Conservation (phyloP, 2,113 vertebrate species). For the Alligator mississippiensis region DNA sequence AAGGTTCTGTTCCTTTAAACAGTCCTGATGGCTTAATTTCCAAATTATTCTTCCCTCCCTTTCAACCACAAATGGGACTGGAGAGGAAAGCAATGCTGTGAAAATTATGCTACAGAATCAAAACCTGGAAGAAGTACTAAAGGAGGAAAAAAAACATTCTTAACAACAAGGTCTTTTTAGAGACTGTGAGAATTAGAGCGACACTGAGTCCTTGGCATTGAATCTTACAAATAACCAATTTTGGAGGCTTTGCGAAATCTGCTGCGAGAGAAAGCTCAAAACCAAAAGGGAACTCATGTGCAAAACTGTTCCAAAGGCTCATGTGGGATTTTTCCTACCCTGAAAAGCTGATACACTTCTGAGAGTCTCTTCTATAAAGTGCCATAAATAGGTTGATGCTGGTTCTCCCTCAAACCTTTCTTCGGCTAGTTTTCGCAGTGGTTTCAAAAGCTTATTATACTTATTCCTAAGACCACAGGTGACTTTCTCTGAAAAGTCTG, state of each 20-base stretch:
- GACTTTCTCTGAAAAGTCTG: not conserved
- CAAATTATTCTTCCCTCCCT: constrained; percentile 36
- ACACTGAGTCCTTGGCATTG: constrained; percentile 2
- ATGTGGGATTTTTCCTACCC: not conserved
- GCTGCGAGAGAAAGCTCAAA: not conserved
- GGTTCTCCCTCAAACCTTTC: not conserved
- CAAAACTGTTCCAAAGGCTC: not conserved
- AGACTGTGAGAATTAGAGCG: constrained; percentile 51
- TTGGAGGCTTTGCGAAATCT: not conserved
- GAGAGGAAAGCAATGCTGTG: constrained; percentile 17
- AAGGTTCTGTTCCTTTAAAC: constrained; percentile 50
- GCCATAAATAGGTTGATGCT: not conserved
- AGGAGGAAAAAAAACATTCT: not conserved
- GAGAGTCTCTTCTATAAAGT: not conserved
- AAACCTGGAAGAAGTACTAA: constrained; percentile 23
- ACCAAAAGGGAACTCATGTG: not conserved
- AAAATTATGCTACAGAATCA: not conserved
- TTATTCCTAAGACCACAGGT: not conserved
- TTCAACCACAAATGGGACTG: constrained; percentile 54
- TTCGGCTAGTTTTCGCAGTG: not conserved
- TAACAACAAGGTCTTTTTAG: constrained; percentile 19
- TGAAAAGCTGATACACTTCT: not conserved
- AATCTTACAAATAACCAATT: accelerated
- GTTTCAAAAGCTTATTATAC: not conserved
- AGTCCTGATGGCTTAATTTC: constrained; percentile 45